Base-by-base conservation (phyloP, 2,113 vertebrate species). In the Leptobrachium ailaonicum region DNA sequence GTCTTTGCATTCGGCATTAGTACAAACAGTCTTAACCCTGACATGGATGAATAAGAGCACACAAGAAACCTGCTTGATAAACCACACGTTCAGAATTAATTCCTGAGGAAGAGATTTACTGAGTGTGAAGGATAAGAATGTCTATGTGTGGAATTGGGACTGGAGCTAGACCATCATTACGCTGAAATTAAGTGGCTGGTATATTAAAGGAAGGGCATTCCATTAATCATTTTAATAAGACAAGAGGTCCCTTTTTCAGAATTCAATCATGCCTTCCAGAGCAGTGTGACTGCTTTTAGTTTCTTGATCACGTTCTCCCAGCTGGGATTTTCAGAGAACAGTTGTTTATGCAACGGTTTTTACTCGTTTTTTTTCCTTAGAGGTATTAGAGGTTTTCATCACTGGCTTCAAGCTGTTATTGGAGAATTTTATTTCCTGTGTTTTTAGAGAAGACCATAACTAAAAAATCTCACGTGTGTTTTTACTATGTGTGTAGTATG, bases 221-320 rank as follows among this genome's bases (percentile, higher is more conserved):
- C 76, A 79, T 79, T 71, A 79, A 79, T 79, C 67, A 79, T 79
- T 44, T 63, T 79, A 50, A 64, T 72, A 50, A 71, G 76, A 79
- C 76, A 71, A 71, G 76, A 43, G 69, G 43, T 40, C 13, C 58
- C 13, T 41, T 71, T 69, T 78, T 78, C 20, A 41, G 41, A 43
- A 70, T 44, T 71, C 76, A 50, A 63, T 78, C 76, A 77, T 47
- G 76, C 66, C 67, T 77, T 77, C 67, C 60, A 32, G 20, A 63
- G 56, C 54, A 60, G 12, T 45, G 67, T 41, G 54, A 62, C 76
- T 70, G 67, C 13, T 40, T 64, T 72, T 41, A 54, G 45, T 54
- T 62, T 66, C 69, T 69, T 44, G 67, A 64, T 71, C 69, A 62
- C 41, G 13, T 44, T 41, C 10, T 50, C 32, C 58, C 76, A 41